Percentiles rank a stretch among this genome's conserved stretches.
These are phyloP conservation scores for Rhodeus uyekii DNA, from an alignment of 2,797 vertebrate species.

Conservation along the genomic window DNA sequence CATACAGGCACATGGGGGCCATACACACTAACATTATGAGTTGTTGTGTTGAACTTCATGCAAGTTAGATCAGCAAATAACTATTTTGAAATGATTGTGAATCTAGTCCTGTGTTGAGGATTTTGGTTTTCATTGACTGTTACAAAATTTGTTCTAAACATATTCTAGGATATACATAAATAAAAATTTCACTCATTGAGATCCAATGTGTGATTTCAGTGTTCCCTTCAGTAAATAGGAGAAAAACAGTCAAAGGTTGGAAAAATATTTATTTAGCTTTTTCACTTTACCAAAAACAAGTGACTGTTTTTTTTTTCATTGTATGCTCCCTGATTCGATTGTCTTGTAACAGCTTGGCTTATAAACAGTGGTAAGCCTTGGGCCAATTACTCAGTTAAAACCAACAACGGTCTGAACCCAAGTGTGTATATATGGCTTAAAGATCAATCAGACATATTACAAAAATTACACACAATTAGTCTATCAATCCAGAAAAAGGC, in stretches of 20 bases:
- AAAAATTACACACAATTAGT: not conserved
- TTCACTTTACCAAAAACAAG: slow-evolving; percentile 73
- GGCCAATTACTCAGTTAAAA: slow-evolving; percentile 21
- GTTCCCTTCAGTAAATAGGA: no score
- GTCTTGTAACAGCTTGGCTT: slow-evolving; percentile 68
- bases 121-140: no score
- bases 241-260: slow-evolving; percentile 61
- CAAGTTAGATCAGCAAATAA: no score
- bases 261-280: slow-evolving; percentile 80
- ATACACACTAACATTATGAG: no score
- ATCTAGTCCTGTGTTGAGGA: no score
- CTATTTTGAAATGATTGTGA: no score
- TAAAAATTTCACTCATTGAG: no score
- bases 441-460: slow-evolving; percentile 28
- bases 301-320: slow-evolving; percentile 66
- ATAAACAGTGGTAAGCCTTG: slow-evolving; percentile 15
- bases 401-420: not conserved
- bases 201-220: no score
- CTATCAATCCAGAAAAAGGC: slow-evolving; percentile 32
- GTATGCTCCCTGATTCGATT: slow-evolving; percentile 74
- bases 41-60: no score
- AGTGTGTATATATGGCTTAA: slow-evolving; percentile 29
- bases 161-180: no score
- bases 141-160: no score
- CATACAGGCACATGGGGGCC: no score